A percentile compares a stretch with the other conserved stretches of the same genome.
phyloP scores from a whole-genome alignment of 2,797 vertebrate genomes.

The Pseudocheirus occidentalis region DNA sequence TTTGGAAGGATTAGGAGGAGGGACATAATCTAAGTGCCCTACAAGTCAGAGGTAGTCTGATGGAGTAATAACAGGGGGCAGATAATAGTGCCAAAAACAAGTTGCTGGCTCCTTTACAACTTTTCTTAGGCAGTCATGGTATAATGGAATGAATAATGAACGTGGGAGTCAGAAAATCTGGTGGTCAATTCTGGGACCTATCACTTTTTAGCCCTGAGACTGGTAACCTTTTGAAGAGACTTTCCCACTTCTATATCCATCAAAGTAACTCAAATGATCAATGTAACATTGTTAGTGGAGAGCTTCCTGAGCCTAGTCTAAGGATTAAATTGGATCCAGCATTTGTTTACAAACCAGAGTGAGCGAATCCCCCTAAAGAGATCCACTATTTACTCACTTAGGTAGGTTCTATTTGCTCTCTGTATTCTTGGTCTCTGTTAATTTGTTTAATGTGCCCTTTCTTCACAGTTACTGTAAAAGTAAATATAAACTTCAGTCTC shows the following conservation, averaged over 20 bases:
- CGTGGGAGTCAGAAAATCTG: not conserved
- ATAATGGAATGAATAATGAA: not conserved
- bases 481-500: not conserved
- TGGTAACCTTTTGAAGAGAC: not conserved
- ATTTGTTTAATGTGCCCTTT: not conserved
- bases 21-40: not conserved
- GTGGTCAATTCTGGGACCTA: not conserved
- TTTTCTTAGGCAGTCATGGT: not conserved
- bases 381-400: not conserved
- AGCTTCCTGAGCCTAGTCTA: not conserved
- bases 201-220: not conserved
- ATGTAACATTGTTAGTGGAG: not conserved
- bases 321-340: not conserved
- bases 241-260: not conserved
- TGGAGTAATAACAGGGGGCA: not conserved
- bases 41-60: not conserved
- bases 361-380: not conserved
- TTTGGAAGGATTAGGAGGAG: not conserved
- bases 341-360: conserved; percentile 13
- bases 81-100: not conserved
- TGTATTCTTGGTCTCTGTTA: not conserved
- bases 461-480: not conserved
- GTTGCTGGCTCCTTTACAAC: not conserved
- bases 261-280: not conserved
- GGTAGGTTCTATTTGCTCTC: not conserved